phyloP scores from a whole-genome alignment of 2,113 vertebrate genomes.

The Blennius ocellaris region DNA sequence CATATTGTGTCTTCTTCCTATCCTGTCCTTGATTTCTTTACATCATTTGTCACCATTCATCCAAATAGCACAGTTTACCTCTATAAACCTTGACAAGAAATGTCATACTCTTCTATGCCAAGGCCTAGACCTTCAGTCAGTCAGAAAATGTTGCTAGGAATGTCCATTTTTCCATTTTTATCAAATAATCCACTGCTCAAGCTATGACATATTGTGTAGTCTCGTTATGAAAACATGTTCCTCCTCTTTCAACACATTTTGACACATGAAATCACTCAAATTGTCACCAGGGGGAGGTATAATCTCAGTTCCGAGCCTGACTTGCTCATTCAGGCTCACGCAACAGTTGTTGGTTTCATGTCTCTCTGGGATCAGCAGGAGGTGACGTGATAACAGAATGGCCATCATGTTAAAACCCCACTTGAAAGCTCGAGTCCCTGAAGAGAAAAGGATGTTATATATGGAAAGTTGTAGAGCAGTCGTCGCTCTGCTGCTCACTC shows the following conservation, averaged over 20 bases:
- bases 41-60: not conserved
- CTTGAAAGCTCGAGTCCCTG: slow-evolving; percentile 3
- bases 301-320: slow-evolving; percentile 34
- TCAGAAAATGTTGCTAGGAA: too few relatives aligned
- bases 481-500: too few relatives aligned
- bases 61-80: slow-evolving; percentile 15
- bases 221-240: too few relatives aligned
- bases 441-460: slow-evolving; percentile 19
- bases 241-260: not conserved
- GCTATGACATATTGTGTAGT: too few relatives aligned
- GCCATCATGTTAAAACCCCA: slow-evolving; percentile 12
- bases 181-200: too few relatives aligned
- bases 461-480: too few relatives aligned
- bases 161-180: too few relatives aligned
- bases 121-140: too few relatives aligned
- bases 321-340: slow-evolving; percentile 28
- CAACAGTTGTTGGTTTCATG: slow-evolving; percentile 12
- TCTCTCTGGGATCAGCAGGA: not conserved
- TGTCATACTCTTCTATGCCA: too few relatives aligned
- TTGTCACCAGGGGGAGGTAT: slow-evolving; percentile 57
- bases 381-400: slow-evolving; percentile 10
- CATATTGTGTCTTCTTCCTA: not conserved
- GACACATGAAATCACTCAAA: not conserved
- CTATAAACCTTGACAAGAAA: too few relatives aligned
- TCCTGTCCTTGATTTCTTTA: not conserved